Base-by-base conservation (phyloP, 2,888 invertebrate genomes). In the Axea sp. region DNA sequence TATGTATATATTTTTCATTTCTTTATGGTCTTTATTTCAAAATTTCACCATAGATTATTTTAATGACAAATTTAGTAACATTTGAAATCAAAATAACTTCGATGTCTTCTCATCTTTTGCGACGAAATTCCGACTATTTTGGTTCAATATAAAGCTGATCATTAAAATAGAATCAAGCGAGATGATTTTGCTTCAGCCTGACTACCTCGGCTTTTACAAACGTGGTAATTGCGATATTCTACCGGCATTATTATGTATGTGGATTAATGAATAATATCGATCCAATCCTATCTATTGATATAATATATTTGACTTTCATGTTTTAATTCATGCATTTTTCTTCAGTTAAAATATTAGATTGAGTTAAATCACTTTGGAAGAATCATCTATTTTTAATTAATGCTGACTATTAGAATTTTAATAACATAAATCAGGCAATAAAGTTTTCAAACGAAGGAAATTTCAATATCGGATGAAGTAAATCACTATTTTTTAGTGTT, bases 161-260 rank as follows among this genome's bases (percentile, higher is more conserved):
- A 77, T 82, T 53, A 53, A 85, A 85, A 82, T 84, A 84, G 85
- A 84, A 83, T 82, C 80, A 82, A 77, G 77, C 80, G 82, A 78
- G 76, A 81, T 8, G 72, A 77, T 78, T 81, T 79, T 82, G 81
- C 80, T n/a, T n/a, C n/a, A n/a, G n/a, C n/a, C n/a, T n/a, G n/a
- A n/a, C 77, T 80, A 81, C 78, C 24, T 19, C 6, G 24, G 2
- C 45, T 47, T 7, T 30, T 28, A 14, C 9, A 51, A 37, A 51
- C 26, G 30, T 31, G 2, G 8, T 15, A 47, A 31, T 19, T 45
- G 8, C 12, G 15, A 45, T 17, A 45, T 28, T 14, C 28, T 0
- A 14, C 9, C 7, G 12, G 6, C n/a, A n/a, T n/a, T 11, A 24
- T 11, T 45, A 28, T n/a, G 2, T 11, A 45, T 30, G 30, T 15